Evolutionary conservation across 1,140 invertebrate species (phyloP).

Genomic region (Drosophila insularis): DNA sequence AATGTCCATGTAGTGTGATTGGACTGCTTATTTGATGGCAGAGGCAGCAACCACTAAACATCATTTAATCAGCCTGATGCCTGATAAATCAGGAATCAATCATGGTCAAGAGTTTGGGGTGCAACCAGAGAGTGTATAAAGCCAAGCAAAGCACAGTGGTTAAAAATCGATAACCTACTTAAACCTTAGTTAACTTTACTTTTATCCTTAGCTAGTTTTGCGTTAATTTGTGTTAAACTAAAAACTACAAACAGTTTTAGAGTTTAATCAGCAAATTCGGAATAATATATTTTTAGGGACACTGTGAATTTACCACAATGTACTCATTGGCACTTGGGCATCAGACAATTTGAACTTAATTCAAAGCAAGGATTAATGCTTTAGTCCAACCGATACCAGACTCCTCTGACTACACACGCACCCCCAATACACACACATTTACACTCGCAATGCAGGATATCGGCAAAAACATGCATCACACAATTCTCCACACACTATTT

Average conservation of each 20-base stretch:
- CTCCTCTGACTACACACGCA: neutral
- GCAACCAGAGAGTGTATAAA: slow-evolving; percentile 10
- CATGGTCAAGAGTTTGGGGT: slow-evolving; percentile 31
- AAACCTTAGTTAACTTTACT: neutral
- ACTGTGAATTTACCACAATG: slow-evolving; percentile 1
- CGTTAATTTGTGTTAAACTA: too few relatives aligned
- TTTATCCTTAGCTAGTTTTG: neutral
- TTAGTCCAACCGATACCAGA: slow-evolving; percentile 30
- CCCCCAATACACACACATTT: neutral
- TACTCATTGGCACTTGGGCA: slow-evolving; percentile 31
- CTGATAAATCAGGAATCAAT: slow-evolving; percentile 72
- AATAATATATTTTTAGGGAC: neutral
- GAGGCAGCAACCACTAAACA: slow-evolving; percentile 55
- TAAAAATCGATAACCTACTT: neutral
- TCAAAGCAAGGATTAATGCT: slow-evolving; percentile 79
- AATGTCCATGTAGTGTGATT: neutral
- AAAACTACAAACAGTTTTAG: too few relatives aligned
- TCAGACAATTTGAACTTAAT: slow-evolving; percentile 71
- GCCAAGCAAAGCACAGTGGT: slow-evolving; percentile 26
- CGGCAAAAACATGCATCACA: slow-evolving; percentile 82
- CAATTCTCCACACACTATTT: slow-evolving; percentile 23
- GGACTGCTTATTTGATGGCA: neutral
- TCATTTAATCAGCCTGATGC: slow-evolving; percentile 72
- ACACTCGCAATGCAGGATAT: slow-evolving; percentile 50
- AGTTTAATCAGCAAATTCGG: too few relatives aligned